Percentiles rank a stretch among this genome's conserved stretches.
Conservation (phyloP, 2,888 invertebrate genomes). For the Pristionchus japonicus region DNA sequence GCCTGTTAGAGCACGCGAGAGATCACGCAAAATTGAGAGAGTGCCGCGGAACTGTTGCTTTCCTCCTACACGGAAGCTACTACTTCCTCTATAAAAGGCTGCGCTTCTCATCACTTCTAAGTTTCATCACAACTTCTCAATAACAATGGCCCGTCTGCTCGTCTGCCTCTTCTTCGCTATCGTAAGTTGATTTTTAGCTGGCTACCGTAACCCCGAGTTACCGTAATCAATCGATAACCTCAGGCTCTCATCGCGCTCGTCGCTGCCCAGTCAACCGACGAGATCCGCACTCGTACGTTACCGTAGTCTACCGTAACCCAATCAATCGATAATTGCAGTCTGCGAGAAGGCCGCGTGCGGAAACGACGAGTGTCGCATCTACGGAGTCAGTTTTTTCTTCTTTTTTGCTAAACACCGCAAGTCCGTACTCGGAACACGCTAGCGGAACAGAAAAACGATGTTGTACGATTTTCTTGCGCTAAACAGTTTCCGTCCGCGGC, state of each 20-base stretch:
- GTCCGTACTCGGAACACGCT: not conserved
- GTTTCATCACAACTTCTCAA: not conserved
- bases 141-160: constrained; percentile 13
- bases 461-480: not conserved
- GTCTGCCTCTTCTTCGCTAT: not conserved
- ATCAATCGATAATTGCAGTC: constrained; percentile 31
- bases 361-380: constrained; percentile 42
- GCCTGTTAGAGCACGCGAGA: not conserved
- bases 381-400: constrained; percentile 3
- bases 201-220: not conserved
- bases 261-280: constrained; percentile 19
- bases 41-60: not conserved
- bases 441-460: constrained; percentile 3
- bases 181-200: not conserved
- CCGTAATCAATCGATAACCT: not conserved
- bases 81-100: not conserved
- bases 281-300: constrained; percentile 17
- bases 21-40: not conserved
- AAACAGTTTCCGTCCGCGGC: not conserved
- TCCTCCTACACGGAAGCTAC: not conserved
- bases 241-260: constrained; percentile 22
- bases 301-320: not conserved
- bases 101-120: not conserved
- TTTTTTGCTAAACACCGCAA: not conserved
- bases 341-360: constrained; percentile 44